Evolutionary conservation across 64 coral and sea anemone species (phyloP).

Genomic region (Platygyra sinensis): DNA sequence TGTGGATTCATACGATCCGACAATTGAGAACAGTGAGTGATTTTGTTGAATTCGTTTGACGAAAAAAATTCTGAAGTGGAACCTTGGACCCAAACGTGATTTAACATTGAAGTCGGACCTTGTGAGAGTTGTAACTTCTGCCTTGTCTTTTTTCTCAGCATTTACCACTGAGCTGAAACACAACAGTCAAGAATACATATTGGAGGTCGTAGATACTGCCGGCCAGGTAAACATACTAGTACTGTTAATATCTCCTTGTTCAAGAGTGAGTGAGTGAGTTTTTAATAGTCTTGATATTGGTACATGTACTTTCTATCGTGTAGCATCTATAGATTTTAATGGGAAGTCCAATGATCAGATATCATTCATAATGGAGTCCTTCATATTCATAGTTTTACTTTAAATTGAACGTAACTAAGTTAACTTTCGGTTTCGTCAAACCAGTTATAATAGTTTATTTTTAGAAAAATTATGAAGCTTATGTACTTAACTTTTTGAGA

Average conservation of each 20-base stretch:
- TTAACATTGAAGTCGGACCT: not conserved
- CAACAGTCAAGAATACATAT: conserved; percentile 90
- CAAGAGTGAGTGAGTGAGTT: not conserved
- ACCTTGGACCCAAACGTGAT: too few relatives aligned
- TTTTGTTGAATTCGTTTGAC: not conserved
- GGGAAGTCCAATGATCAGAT: too few relatives aligned
- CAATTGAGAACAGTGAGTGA: conserved; percentile 98
- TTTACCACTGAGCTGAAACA: conserved; percentile 89
- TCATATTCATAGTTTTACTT: too few relatives aligned
- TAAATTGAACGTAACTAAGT: too few relatives aligned
- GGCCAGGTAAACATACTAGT: conserved; percentile 90
- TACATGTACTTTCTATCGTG: not conserved
- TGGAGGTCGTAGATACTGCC: conserved; percentile 96
- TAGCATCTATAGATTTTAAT: not conserved
- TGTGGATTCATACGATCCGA: conserved; percentile 99
- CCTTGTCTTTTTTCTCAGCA: conserved; percentile 55
- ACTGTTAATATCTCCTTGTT: not conserved
- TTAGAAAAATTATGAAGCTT: not conserved
- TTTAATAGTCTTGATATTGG: not conserved
- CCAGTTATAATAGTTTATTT: not conserved
- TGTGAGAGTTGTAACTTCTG: not conserved
- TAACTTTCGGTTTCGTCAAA: too few relatives aligned
- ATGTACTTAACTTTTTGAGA: not conserved
- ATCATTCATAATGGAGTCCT: too few relatives aligned
- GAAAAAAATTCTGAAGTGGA: too few relatives aligned